Conservation (phyloP, 2,113 vertebrate species). For the Chaetodon trifascialis region DNA sequence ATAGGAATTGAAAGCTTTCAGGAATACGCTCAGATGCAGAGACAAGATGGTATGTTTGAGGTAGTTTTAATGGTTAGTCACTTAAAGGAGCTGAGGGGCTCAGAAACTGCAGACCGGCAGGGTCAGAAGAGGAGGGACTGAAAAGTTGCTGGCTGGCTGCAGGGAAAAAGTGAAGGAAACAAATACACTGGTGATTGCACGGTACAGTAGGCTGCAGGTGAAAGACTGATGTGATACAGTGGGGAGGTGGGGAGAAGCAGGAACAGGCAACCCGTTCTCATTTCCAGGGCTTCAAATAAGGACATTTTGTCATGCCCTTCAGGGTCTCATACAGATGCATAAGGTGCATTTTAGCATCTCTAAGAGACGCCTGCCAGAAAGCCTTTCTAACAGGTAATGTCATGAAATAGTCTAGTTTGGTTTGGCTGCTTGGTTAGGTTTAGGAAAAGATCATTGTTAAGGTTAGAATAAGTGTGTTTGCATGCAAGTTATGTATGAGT, state of each 20-base stretch:
- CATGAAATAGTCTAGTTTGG: too few species aligned
- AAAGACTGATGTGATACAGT: neutral
- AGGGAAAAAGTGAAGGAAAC: neutral
- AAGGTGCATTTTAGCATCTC: too few species aligned
- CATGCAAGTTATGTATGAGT: too few species aligned
- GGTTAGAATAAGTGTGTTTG: too few species aligned
- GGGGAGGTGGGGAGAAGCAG: neutral
- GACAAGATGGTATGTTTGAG: neutral
- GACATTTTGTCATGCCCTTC: too few species aligned
- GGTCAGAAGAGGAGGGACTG: neutral
- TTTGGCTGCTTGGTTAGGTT: too few species aligned
- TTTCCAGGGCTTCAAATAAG: too few species aligned
- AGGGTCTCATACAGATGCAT: too few species aligned
- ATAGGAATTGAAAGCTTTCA: neutral
- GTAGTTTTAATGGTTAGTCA: neutral
- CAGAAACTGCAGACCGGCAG: neutral
- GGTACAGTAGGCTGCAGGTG: neutral
- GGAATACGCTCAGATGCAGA: neutral
- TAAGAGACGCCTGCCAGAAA: too few species aligned
- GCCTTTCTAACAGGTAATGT: too few species aligned
- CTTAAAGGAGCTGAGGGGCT: neutral
- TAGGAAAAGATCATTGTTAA: too few species aligned
- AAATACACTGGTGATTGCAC: neutral
- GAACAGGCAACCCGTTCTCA: too few species aligned
- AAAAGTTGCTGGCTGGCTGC: neutral